Evolutionary conservation across 2,113 vertebrate genomes (phyloP).

Genomic region (Scytalopus superciliaris): DNA sequence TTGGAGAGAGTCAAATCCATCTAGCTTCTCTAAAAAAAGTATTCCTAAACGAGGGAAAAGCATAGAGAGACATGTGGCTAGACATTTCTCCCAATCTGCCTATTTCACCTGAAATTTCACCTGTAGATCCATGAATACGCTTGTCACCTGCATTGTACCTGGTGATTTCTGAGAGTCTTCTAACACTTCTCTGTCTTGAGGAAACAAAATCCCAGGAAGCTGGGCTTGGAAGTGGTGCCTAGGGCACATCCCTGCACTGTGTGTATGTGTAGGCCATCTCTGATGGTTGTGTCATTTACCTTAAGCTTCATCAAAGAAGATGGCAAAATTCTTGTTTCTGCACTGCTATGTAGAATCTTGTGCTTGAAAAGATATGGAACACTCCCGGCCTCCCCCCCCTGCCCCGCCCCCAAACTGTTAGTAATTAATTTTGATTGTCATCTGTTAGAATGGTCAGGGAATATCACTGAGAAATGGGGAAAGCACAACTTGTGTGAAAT

Average conservation of each 20-base stretch:
- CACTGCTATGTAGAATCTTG: accelerated
- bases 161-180: background rate
- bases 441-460: background rate
- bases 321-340: background rate
- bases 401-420: background rate
- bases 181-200: background rate
- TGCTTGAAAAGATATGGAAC: background rate
- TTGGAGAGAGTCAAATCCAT: background rate
- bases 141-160: background rate
- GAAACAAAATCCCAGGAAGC: background rate
- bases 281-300: background rate
- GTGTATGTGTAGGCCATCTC: background rate
- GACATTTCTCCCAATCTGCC: background rate
- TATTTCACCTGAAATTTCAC: background rate
- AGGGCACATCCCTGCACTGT: background rate
- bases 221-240: background rate
- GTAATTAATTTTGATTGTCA: background rate
- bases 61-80: background rate
- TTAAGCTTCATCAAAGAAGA: background rate
- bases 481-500: background rate
- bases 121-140: background rate
- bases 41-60: background rate
- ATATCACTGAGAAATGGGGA: background rate
- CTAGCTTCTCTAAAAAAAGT: background rate
- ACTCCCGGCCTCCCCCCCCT: too few species aligned